phyloP scores from a whole-genome alignment of 2,797 vertebrate genomes.

The Cichlasoma orientale region DNA sequence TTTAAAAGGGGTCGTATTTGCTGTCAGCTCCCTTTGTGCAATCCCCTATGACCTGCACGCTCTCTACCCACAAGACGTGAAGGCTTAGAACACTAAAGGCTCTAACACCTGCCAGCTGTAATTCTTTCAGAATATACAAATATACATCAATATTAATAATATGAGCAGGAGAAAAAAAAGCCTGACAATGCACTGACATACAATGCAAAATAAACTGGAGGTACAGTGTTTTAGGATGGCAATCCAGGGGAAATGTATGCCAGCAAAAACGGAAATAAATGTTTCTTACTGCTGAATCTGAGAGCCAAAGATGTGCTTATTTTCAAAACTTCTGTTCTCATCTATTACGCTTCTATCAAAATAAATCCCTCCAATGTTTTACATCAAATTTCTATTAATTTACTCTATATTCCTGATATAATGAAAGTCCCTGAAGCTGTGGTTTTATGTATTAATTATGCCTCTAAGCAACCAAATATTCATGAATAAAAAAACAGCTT shows the following conservation, averaged over 20 bases:
- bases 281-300: background rate
- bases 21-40: constrained; percentile 70
- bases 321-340: background rate
- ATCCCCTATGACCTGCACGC: constrained; percentile 43
- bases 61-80: constrained; percentile 42
- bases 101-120: constrained; percentile 2
- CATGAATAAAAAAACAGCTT: background rate
- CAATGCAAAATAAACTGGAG: background rate
- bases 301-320: background rate
- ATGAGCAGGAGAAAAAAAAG: background rate
- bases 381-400: background rate
- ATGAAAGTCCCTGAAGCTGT: background rate
- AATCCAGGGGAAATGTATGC: background rate
- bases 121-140: constrained; percentile 15
- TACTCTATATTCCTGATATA: background rate
- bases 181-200: background rate
- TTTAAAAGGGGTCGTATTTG: constrained; percentile 70
- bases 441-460: background rate
- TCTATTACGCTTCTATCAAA: background rate
- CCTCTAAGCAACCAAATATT: background rate
- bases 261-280: background rate
- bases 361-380: background rate
- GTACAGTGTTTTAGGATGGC: background rate
- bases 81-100: constrained; percentile 30
- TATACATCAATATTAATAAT: background rate